phyloP scores from a whole-genome alignment of 2,888 invertebrate genomes.

The Drosophila kuntzei region DNA sequence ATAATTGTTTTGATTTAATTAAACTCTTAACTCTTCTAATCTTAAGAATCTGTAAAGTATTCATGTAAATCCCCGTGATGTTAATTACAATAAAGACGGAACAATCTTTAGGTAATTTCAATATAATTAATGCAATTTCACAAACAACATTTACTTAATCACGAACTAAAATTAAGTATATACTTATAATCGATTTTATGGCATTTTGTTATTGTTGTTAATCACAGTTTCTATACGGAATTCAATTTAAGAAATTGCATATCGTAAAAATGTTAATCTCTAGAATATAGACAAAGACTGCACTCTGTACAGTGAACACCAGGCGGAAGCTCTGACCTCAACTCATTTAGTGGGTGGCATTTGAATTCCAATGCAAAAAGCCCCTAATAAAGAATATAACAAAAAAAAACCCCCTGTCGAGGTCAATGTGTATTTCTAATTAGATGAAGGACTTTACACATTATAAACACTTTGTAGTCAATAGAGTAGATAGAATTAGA shows the following conservation, averaged over 20 bases:
- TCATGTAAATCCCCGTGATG: conserved; percentile 17
- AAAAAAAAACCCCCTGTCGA: background rate
- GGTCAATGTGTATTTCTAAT: background rate
- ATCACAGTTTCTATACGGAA: conserved; percentile 28
- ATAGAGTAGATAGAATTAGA: background rate
- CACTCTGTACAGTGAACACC: conserved; percentile 20
- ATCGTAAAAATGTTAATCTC: conserved; percentile 22
- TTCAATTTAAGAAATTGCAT: conserved; percentile 30
- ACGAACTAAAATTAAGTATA: conserved; percentile 1
- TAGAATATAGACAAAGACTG: conserved; percentile 35
- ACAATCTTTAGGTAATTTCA: conserved; percentile 3
- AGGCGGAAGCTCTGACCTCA: conserved; percentile 42
- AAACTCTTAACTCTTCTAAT: too few species aligned
- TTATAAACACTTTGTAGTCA: background rate
- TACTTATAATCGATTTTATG: conserved; percentile 8
- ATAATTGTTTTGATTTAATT: too few species aligned
- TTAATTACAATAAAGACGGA: conserved; percentile 31
- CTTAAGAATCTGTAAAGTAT: background rate
- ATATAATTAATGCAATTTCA: conserved; percentile 39
- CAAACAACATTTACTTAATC: conserved; percentile 44
- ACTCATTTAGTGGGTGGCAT: conserved; percentile 37
- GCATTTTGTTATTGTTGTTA: background rate
- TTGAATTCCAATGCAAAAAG: conserved; percentile 5
- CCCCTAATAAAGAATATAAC: background rate
- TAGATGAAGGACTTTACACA: conserved; percentile 3